Evolutionary conservation across 1,140 invertebrate species (phyloP), one percentile per base, ranked within the genome.

Genomic region (Ceratosolen solmsi): DNA sequence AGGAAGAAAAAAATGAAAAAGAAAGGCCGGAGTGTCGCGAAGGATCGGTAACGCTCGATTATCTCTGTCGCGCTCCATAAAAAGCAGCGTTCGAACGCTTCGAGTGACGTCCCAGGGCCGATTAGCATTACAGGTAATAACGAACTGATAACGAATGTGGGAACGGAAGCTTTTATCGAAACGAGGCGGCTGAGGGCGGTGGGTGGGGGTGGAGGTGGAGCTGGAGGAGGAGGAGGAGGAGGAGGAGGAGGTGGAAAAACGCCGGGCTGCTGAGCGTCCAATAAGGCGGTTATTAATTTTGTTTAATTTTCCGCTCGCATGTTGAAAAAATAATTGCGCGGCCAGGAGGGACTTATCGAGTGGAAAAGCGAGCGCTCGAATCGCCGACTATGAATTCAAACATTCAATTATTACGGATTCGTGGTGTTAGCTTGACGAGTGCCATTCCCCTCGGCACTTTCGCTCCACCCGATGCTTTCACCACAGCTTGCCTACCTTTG

Each of bases 91-190:
- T 74, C 20, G 22, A 65, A 20, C n/a, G 22, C 33, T 25, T 56
- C 63, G 41, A 68, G 27, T 56, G 25, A 60, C 63, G 54, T 51
- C 27, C 49, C 22, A 27, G 51, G 73, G 54, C 46, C 74, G 74
- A 82, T 82, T 84, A 84, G 82, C 75, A 80, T 85, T 87, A 82
- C 86, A 86, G 84, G 85, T 90, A 89, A 87, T 84, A 72, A n/a
- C n/a, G 33, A 80, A 72, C 84, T 84, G 90, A 90, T 91, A 91
- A 85, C 83, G 75, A 88, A 89, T 88, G 90, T 91, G 90, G 84
- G 90, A 91, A 91, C 88, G 89, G 89, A 91, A 90, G 87, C 87
- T 79, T 71, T 74, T 90, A 90, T 89, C 88, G 85, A 80, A 83
- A 63, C 8, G 60, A 81, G 73, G 2, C 41, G 9, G 25, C 2